These are phyloP conservation scores for Malurus alboscapulatus DNA, from an alignment of 2,113 vertebrate species.

Conservation along the genomic window DNA sequence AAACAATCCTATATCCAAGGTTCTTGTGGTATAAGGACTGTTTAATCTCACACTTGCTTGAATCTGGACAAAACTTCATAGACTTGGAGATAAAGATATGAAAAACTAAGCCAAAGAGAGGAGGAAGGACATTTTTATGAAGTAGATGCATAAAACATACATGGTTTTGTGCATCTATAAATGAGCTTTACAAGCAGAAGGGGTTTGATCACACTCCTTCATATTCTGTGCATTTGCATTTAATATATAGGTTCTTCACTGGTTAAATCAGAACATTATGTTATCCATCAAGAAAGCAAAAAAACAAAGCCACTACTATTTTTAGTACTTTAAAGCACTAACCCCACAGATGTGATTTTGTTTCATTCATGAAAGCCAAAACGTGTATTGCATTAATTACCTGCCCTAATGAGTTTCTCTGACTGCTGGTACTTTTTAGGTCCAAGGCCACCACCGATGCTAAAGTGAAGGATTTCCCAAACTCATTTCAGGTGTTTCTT, in stretches of 20 bases:
- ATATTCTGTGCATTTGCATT: background rate
- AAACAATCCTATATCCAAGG: background rate
- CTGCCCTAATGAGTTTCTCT: background rate
- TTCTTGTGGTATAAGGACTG: background rate
- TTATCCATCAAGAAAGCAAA: background rate
- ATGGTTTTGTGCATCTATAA: background rate
- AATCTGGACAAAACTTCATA: background rate
- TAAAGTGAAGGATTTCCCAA: background rate
- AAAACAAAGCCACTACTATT: background rate
- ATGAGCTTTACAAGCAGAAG: background rate
- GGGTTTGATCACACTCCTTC: background rate
- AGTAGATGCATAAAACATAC: background rate
- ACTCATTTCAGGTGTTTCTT: background rate
- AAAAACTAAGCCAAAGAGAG: background rate
- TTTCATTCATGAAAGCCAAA: background rate
- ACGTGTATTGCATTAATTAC: background rate
- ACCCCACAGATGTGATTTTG: background rate
- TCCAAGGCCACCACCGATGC: background rate
- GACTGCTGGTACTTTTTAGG: background rate
- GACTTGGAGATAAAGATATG: background rate
- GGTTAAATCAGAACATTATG: background rate
- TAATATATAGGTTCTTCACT: background rate
- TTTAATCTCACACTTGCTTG: background rate
- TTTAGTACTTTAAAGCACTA: background rate
- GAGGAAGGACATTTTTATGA: background rate